Conservation (phyloP, 2,888 invertebrate genomes). For the Cetonia aurata region DNA sequence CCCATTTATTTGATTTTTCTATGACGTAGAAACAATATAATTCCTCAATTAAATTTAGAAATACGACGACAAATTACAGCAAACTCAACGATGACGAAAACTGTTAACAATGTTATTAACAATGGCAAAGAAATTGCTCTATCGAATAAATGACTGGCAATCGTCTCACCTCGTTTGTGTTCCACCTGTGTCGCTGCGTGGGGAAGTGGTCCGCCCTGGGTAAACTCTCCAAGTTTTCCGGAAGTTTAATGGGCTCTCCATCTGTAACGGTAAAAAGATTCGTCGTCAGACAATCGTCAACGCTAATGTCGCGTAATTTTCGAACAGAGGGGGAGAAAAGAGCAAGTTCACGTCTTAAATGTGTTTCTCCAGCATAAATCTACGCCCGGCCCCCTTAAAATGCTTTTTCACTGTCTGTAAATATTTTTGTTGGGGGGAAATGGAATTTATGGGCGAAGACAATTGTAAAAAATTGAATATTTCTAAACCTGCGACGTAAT, state of each 20-base stretch:
- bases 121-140: slow-evolving; percentile 36
- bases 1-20: no score
- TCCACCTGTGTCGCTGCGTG: slow-evolving; percentile 96
- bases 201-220: slow-evolving; percentile 96
- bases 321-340: slow-evolving; percentile 1
- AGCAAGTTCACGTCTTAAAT: slow-evolving; percentile 3
- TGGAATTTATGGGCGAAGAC: not conserved
- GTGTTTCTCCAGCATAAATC: slow-evolving; percentile 9
- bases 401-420: slow-evolving; percentile 14
- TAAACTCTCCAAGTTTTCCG: slow-evolving; percentile 95
- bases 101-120: slow-evolving; percentile 26
- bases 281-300: slow-evolving; percentile 40
- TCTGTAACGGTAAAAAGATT: slow-evolving; percentile 69
- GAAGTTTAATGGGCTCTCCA: slow-evolving; percentile 93
- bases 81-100: slow-evolving; percentile 20
- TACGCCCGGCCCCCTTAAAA: not conserved
- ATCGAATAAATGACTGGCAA: slow-evolving; percentile 46
- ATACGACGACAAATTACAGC: slow-evolving; percentile 3
- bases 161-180: slow-evolving; percentile 94
- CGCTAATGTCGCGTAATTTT: slow-evolving; percentile 30
- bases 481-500: no score
- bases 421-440: not conserved
- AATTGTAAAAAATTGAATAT: no score
- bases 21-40: no score
- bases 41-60: slow-evolving; percentile 1